These are phyloP conservation scores for Sterna hirundo DNA, from an alignment of 2,113 vertebrate genomes.

Conservation along the genomic window DNA sequence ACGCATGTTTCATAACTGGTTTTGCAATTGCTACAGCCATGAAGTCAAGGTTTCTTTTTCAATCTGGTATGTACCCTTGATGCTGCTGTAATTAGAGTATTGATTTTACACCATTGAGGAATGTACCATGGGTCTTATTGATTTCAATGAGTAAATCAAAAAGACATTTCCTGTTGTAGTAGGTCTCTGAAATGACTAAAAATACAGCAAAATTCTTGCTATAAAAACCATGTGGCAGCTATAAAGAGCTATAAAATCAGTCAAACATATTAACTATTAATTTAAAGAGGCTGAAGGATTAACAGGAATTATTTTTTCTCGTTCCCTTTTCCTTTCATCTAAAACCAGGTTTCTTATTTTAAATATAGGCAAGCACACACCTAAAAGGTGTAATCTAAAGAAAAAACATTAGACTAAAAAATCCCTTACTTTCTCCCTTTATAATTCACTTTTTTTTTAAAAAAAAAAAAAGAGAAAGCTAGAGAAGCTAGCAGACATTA, in stretches of 20 bases:
- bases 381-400: not conserved
- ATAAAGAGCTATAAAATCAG: not conserved
- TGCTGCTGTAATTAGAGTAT: not conserved
- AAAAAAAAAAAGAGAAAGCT: no score
- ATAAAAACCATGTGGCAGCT: not conserved
- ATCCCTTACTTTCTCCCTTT: not conserved
- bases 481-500: not conserved
- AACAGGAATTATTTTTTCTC: not conserved
- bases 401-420: not conserved
- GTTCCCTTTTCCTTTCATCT: not conserved
- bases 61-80: not conserved
- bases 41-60: not conserved
- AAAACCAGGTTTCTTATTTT: not conserved
- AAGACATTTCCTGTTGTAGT: not conserved
- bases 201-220: not conserved
- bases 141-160: slow-evolving; percentile 3
- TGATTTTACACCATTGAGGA: not conserved
- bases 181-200: not conserved
- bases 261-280: not conserved
- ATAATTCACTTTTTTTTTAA: not conserved
- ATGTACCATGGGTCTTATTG: not conserved
- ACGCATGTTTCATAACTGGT: not conserved
- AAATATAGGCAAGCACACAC: not conserved
- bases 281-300: not conserved
- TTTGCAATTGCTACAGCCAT: not conserved